Percentiles rank a stretch among this genome's conserved stretches.
Evolutionary conservation across 2,888 invertebrate genomes (phyloP).

Genomic region (Cerastoderma edule): DNA sequence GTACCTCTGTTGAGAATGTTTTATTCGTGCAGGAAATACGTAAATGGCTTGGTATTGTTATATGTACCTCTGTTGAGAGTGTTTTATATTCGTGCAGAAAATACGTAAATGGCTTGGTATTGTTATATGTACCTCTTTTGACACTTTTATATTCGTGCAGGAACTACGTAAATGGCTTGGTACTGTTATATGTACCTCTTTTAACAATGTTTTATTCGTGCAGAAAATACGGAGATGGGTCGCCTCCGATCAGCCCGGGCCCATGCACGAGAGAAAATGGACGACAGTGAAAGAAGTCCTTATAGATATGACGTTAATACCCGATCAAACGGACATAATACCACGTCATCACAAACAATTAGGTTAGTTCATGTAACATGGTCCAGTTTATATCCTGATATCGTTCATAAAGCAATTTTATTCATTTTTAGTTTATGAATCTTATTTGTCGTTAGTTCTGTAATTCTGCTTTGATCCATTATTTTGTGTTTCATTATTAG

Average conservation of each 20-base stretch:
- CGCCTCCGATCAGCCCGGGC: not conserved
- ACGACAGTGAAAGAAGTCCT: not conserved
- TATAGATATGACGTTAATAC: not conserved
- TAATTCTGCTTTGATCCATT: too few species aligned
- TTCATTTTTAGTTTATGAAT: too few species aligned
- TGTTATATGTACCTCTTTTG: not conserved
- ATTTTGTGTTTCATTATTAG: too few species aligned
- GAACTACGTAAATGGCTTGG: not conserved
- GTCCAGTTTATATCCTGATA: not conserved
- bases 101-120: not conserved
- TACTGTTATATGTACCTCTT: not conserved
- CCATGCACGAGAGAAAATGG: slow-evolving; percentile 14
- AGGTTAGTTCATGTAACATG: not conserved
- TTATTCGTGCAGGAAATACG: too few species aligned
- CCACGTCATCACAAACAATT: not conserved
- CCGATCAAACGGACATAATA: not conserved
- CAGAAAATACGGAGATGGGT: slow-evolving; percentile 6
- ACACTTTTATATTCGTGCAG: not conserved
- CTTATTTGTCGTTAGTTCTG: too few species aligned
- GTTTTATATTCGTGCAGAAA: not conserved
- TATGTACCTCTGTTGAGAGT: too few species aligned
- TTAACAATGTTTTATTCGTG: not conserved
- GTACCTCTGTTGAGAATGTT: too few species aligned
- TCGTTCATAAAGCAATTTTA: not conserved
- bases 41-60: too few species aligned